Evolutionary conservation across 2,888 invertebrate genomes (phyloP).

Genomic region (Cerastoderma edule): DNA sequence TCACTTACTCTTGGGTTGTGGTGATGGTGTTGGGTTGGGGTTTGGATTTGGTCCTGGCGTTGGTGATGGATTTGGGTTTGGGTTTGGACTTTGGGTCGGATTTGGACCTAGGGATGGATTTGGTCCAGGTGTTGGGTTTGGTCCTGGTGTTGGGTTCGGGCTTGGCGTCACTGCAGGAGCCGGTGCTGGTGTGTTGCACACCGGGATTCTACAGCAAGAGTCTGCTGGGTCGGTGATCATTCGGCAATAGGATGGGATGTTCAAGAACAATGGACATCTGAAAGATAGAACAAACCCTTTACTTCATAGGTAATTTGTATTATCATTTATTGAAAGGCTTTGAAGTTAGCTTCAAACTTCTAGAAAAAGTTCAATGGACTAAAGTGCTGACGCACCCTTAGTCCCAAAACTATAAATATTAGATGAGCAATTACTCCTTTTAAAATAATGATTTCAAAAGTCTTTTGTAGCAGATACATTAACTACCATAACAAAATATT

Average conservation of each 20-base stretch:
- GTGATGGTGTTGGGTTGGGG: conserved; percentile 44
- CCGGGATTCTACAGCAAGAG: conserved; percentile 71
- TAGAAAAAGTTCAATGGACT: too few species aligned
- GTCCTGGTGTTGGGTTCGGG: conserved; percentile 35
- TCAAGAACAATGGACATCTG: conserved; percentile 70
- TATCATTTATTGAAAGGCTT: too few species aligned
- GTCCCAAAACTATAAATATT: too few species aligned
- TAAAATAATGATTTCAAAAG: too few species aligned
- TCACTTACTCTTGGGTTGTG: conserved; percentile 35
- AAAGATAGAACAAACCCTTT: too few species aligned
- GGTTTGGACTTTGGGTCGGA: conserved; percentile 35
- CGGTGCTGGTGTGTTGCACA: conserved; percentile 57
- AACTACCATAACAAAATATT: too few species aligned
- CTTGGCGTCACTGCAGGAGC: conserved; percentile 34
- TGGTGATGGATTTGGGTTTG: conserved; percentile 34
- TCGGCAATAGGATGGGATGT: conserved; percentile 70
- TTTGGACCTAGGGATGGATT: conserved; percentile 46
- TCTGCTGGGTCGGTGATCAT: conserved; percentile 72
- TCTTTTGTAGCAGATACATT: too few species aligned
- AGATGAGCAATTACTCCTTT: too few species aligned
- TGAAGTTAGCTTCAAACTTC: too few species aligned
- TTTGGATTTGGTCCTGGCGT: conserved; percentile 41
- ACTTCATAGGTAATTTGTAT: too few species aligned
- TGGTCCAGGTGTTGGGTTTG: conserved; percentile 33
- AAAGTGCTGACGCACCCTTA: too few species aligned